phyloP scores from a whole-genome alignment of 2,797 vertebrate genomes.

The Cheirogaleus major region DNA sequence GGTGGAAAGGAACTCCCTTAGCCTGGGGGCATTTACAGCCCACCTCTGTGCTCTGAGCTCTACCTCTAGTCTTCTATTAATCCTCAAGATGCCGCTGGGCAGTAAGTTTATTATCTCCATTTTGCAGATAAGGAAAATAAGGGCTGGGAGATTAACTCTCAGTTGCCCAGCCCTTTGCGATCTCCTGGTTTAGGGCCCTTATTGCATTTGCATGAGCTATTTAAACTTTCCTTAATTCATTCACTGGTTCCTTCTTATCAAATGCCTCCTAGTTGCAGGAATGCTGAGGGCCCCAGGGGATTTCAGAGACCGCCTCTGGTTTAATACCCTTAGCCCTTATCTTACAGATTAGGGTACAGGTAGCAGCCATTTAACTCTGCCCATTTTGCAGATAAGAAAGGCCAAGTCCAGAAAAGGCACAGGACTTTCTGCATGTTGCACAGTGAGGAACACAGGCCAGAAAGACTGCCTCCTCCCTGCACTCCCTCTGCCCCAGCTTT shows the following conservation, averaged over 20 bases:
- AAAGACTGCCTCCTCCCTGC: background rate
- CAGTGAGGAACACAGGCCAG: accelerated
- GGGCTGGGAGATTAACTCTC: background rate
- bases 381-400: background rate
- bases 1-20: background rate
- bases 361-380: background rate
- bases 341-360: background rate
- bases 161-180: background rate
- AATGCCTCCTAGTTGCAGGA: background rate
- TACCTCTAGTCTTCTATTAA: background rate
- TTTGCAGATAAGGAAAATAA: conserved; percentile 32
- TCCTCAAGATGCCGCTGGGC: background rate
- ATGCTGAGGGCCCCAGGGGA: background rate
- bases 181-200: background rate
- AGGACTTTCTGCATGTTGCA: background rate
- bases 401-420: background rate
- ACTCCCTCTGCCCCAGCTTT: background rate
- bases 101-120: background rate
- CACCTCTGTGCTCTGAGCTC: background rate
- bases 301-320: background rate
- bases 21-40: no score
- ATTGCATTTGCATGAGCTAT: background rate
- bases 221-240: background rate
- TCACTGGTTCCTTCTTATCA: background rate
- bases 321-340: background rate